These are phyloP conservation scores for Phylloscopus trochilus DNA, from an alignment of 2,113 vertebrate genomes.

Conservation along the genomic window DNA sequence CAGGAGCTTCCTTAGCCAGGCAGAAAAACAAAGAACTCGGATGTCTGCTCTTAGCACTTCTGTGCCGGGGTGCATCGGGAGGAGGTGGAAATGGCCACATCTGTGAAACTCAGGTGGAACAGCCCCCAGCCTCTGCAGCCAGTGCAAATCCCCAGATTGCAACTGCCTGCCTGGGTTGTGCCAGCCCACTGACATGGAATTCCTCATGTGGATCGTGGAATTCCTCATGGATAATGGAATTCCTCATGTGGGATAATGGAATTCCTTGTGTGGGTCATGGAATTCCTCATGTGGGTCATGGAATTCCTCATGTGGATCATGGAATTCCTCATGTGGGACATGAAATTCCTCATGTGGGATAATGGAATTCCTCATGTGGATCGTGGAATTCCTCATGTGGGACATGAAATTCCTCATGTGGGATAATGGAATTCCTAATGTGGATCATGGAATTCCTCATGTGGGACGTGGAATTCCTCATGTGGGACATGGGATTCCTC, in stretches of 20 bases:
- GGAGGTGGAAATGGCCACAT: not conserved
- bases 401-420: too few species aligned
- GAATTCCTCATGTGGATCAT: too few species aligned
- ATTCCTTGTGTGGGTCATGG: not conserved
- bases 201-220: not conserved
- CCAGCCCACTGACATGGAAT: not conserved
- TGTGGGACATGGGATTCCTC: too few species aligned
- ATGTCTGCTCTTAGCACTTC: slow-evolving; percentile 7
- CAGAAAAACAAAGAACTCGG: slow-evolving; percentile 25
- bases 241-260: too few species aligned
- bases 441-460: too few species aligned
- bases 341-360: not conserved
- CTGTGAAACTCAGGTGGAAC: not conserved
- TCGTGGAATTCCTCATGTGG: too few species aligned
- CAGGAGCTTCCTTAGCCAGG: slow-evolving; percentile 22
- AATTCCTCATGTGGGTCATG: too few species aligned
- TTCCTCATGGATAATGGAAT: too few species aligned
- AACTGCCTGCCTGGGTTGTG: not conserved
- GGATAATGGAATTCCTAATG: too few species aligned
- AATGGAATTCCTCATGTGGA: too few species aligned
- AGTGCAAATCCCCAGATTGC: not conserved
- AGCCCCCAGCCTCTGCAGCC: not conserved
- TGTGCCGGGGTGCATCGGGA: not conserved
- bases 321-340: not conserved
- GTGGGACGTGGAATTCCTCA: too few species aligned